phyloP scores from a whole-genome alignment of 1,140 invertebrate species.

The Aradophagus sp. region DNA sequence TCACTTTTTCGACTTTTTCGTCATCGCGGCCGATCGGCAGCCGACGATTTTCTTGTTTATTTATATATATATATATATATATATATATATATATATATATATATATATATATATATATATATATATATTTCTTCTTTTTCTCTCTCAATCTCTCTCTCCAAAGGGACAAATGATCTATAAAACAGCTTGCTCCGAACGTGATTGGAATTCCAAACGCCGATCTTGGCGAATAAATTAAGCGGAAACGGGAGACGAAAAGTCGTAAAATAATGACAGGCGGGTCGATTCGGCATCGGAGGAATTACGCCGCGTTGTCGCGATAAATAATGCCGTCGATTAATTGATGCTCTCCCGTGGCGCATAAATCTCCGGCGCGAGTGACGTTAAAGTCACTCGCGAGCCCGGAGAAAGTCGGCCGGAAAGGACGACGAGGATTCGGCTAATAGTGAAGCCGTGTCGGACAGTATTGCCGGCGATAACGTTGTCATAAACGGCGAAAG shows the following conservation, averaged over 20 bases:
- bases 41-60: no score
- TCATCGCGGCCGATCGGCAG: no score
- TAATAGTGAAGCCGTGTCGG: slow-evolving; percentile 38
- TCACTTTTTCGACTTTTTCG: neutral
- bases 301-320: slow-evolving; percentile 17
- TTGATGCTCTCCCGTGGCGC: slow-evolving; percentile 13
- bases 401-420: neutral
- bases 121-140: no score
- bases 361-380: slow-evolving; percentile 16
- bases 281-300: slow-evolving; percentile 11
- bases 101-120: no score
- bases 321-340: slow-evolving; percentile 30
- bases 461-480: slow-evolving; percentile 13
- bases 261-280: slow-evolving; percentile 39
- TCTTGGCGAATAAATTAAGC: no score
- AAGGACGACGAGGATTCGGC: neutral
- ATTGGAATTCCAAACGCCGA: no score
- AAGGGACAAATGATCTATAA: no score
- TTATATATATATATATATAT: no score
- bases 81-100: no score
- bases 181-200: no score
- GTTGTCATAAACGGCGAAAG: slow-evolving; percentile 3
- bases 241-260: slow-evolving; percentile 40
- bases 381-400: slow-evolving; percentile 18
- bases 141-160: no score